Base-by-base conservation (phyloP, 2,888 invertebrate species). In the Hydroisotoma schaefferi region DNA sequence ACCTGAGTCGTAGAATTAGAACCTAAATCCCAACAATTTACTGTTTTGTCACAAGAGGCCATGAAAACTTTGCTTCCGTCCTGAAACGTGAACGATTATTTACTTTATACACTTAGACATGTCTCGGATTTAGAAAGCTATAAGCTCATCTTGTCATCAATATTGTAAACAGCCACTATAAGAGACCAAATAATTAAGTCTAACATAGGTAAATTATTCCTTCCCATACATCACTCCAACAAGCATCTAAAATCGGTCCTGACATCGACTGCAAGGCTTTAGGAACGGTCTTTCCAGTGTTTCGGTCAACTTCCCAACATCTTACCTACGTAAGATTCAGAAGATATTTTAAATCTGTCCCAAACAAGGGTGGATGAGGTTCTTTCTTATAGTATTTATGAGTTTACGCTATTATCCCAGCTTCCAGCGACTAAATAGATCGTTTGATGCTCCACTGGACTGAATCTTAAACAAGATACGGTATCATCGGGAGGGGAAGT, bases 201-300 rank as follows among this genome's bases (percentile, higher is more conserved):
- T n/a, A n/a, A n/a, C n/a, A n/a, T n/a, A n/a, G n/a, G n/a, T n/a
- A n/a, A n/a, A n/a, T n/a, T n/a, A n/a, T n/a, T n/a, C n/a, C n/a
- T n/a, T 20, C 5, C 61, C 82, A 80, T 73, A 85, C 89, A 80
- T 97, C 97, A 75, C 91, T 91, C 98, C 98, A 99, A 61, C 92
- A 91, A 2, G 94, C 90, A 78, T 94, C 97, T n/a, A 71, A 28
- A 48, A 71, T 63, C 3, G 71, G 71, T 2, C 93, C 97, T 1
- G 90, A 88, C 84, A 94, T 90, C n/a, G 85, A 85, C 76, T 99
- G 97, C 82, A 91, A 94, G 0, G 95, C 94, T 77, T 97, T 99
- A 2, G 97, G 95, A 55, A 94, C 87, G 0, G 95, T 94, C 76
- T 92, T 91, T 1, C 98, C 98, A 0, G 86, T 84, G 6, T 54